These are phyloP conservation scores for Chaetophractus vellerosus DNA, from an alignment of 2,797 vertebrate species.

Conservation along the genomic window DNA sequence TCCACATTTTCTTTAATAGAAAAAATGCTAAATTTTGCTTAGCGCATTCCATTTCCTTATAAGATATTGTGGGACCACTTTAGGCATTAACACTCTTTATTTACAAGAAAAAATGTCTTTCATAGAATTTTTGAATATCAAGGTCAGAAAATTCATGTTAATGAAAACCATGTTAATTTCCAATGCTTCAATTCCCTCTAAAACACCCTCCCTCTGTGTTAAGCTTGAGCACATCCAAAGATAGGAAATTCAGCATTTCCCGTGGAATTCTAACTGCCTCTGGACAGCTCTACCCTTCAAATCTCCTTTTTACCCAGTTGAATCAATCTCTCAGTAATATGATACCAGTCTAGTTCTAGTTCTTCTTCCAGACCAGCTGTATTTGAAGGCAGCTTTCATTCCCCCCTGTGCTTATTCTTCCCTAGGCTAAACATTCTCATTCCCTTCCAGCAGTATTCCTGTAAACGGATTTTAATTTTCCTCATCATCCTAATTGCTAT, in stretches of 20 bases:
- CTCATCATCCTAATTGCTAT: neutral
- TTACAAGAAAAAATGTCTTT: conserved; percentile 56
- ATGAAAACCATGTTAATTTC: conserved; percentile 43
- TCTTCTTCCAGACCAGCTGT: conserved; percentile 64
- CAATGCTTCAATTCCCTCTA: conserved; percentile 32
- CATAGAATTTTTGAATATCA: conserved; percentile 54
- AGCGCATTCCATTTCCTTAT: conserved; percentile 47
- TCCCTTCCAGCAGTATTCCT: conserved; percentile 56
- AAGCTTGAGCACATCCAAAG: conserved; percentile 47
- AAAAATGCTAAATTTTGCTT: conserved; percentile 62
- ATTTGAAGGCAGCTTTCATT: conserved; percentile 75
- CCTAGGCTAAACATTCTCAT: conserved; percentile 73
- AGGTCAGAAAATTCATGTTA: conserved; percentile 2
- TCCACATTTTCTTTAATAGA: conserved; percentile 65
- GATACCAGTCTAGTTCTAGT: conserved; percentile 48
- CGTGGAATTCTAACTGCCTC: conserved; percentile 50
- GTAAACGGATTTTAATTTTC: conserved; percentile 43
- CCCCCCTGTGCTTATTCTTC: conserved; percentile 64
- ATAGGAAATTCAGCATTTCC: conserved; percentile 55
- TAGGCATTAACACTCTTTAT: conserved; percentile 58
- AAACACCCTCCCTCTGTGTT: neutral
- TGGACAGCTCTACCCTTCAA: conserved; percentile 35
- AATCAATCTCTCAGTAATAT: conserved; percentile 57
- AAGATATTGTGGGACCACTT: conserved; percentile 29
- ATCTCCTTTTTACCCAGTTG: conserved; percentile 61